Conservation (phyloP, 2,797 vertebrate genomes). For the Halcyon chelicuti region DNA sequence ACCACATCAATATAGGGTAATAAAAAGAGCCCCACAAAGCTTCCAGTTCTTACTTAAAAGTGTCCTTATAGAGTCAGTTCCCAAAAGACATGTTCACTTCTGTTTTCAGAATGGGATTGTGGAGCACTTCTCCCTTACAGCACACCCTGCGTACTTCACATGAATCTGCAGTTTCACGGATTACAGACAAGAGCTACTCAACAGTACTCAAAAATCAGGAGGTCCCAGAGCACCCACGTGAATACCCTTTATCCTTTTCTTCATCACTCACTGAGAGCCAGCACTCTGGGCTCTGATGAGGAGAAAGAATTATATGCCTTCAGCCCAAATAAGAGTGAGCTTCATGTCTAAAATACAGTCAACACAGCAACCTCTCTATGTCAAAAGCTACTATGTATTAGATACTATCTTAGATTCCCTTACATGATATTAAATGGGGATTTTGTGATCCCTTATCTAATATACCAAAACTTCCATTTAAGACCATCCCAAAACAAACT, state of each 20-base stretch:
- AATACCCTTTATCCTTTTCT: background rate
- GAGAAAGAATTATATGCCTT: background rate
- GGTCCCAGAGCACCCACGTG: background rate
- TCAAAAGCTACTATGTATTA: background rate
- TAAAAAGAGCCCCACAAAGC: background rate
- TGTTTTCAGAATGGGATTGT: background rate
- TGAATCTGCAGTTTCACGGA: background rate
- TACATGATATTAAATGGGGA: constrained; percentile 61
- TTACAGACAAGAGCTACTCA: background rate
- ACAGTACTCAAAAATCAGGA: background rate
- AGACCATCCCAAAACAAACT: constrained; percentile 20
- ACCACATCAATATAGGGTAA: background rate
- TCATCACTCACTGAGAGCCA: background rate
- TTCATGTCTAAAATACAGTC: background rate
- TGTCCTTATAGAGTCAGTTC: background rate
- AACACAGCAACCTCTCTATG: background rate
- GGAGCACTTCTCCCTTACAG: background rate
- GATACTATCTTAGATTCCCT: constrained; percentile 3
- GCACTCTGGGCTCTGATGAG: background rate
- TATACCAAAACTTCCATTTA: constrained; percentile 30
- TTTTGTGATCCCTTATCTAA: constrained; percentile 70
- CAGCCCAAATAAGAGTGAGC: background rate
- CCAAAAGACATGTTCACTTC: background rate
- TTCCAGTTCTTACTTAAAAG: background rate
- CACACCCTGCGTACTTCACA: too few relatives aligned